Conservation (phyloP, 1,140 invertebrate species). For the Myzus persicae region DNA sequence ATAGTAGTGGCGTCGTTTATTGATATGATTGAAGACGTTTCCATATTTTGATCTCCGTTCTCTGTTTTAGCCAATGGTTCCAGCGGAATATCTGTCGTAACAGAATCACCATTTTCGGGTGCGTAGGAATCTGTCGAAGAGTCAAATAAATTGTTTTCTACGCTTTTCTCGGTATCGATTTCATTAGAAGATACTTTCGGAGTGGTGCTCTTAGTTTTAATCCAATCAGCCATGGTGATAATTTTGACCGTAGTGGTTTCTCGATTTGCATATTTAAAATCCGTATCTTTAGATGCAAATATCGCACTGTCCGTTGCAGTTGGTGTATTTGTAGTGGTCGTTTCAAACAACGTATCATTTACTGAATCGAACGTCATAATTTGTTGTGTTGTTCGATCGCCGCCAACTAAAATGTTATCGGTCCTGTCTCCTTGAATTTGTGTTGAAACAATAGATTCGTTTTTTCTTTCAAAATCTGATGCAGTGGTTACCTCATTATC, state of each 20-base stretch:
- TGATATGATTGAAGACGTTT: neutral
- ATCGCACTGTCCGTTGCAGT: neutral
- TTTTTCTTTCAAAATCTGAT: constrained; percentile 28
- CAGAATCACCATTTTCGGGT: neutral
- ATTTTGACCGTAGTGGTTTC: constrained; percentile 7
- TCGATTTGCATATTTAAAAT: neutral
- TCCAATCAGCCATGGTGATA: constrained; percentile 36
- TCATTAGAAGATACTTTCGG: neutral
- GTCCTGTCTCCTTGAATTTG: neutral
- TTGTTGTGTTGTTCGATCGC: neutral
- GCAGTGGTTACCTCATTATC: constrained; percentile 38
- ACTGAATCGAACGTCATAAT: neutral
- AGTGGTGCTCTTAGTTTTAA: neutral
- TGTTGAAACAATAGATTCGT: constrained; percentile 28
- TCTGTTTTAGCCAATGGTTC: neutral
- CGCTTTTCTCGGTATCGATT: neutral
- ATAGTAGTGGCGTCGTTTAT: neutral
- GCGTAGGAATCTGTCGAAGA: too few relatives aligned
- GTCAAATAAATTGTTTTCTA: neutral
- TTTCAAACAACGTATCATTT: neutral
- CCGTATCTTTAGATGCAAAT: neutral
- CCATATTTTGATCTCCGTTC: neutral
- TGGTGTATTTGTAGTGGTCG: neutral
- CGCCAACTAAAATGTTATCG: neutral
- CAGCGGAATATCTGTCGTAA: neutral